phyloP scores from a whole-genome alignment of 1,140 invertebrate genomes.

The Cyrtorhinus lividipennis region DNA sequence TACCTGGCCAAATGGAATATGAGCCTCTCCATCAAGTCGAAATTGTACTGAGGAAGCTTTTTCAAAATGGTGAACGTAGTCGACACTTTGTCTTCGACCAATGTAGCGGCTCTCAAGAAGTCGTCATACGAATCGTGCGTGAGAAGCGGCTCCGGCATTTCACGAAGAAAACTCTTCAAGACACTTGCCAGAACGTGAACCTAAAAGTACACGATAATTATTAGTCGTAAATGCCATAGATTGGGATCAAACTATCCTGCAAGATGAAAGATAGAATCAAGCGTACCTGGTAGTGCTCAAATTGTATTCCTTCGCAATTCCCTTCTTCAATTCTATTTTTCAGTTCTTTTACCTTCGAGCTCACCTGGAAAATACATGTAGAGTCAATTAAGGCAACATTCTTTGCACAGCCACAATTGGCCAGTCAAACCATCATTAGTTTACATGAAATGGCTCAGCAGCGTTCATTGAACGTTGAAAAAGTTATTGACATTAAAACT shows the following conservation, averaged over 20 bases:
- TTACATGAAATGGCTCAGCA: too few species aligned
- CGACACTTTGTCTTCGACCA: slow-evolving; percentile 68
- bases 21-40: slow-evolving; percentile 78
- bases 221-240: too few species aligned
- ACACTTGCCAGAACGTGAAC: slow-evolving; percentile 83
- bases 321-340: slow-evolving; percentile 57
- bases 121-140: slow-evolving; percentile 91
- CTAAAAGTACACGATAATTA: too few species aligned
- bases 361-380: slow-evolving; percentile 30
- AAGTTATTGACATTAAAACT: too few species aligned
- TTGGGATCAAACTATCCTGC: too few species aligned
- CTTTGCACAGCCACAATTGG: too few species aligned
- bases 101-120: slow-evolving; percentile 71
- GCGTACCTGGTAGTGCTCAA: slow-evolving; percentile 44
- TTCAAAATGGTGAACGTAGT: slow-evolving; percentile 76
- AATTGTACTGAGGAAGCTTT: slow-evolving; percentile 77
- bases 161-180: slow-evolving; percentile 82
- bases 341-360: slow-evolving; percentile 58
- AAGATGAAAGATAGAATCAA: too few species aligned
- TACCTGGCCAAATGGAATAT: slow-evolving; percentile 82
- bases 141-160: slow-evolving; percentile 82
- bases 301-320: slow-evolving; percentile 47
- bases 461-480: too few species aligned
- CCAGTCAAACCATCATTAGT: too few species aligned
- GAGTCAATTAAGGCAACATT: too few species aligned